These are phyloP conservation scores for Siderastrea siderea DNA, from an alignment of 92 coral and sea anemone species.

Conservation along the genomic window DNA sequence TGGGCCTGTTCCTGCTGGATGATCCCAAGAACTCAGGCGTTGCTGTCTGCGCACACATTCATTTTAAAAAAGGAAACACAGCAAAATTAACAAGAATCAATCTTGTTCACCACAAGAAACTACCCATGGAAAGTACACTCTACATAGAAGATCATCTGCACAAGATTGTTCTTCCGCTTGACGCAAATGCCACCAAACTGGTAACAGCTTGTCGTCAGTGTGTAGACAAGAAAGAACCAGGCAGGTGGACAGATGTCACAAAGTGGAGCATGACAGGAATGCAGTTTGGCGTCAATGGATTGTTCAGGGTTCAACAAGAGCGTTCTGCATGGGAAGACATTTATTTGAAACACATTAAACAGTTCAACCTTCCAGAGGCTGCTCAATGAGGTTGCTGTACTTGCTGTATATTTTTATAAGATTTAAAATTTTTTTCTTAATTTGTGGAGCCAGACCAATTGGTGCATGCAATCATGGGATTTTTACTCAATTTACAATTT, in stretches of 20 bases:
- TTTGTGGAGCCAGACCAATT: no score
- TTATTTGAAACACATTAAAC: conserved; percentile 26
- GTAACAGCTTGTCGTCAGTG: conserved; percentile 5
- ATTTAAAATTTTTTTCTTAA: no score
- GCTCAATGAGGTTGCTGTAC: no score
- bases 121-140: conserved; percentile 3
- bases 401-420: no score
- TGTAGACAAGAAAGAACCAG: conserved; percentile 1
- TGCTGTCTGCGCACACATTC: conserved; percentile 66
- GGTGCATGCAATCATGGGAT: no score
- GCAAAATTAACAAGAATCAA: conserved; percentile 5
- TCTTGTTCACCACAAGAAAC: conserved; percentile 48
- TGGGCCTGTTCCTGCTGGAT: conserved; percentile 56
- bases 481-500: no score
- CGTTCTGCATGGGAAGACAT: conserved; percentile 39
- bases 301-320: conserved; percentile 12
- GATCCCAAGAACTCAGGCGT: conserved; percentile 20
- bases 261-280: conserved; percentile 28
- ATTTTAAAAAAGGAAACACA: conserved; percentile 33
- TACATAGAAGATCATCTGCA: conserved; percentile 22
- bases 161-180: no score
- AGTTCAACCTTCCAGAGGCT: conserved; percentile 20
- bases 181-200: not conserved
- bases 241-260: no score
- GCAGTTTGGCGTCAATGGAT: conserved; percentile 8